Conservation (phyloP, 2,797 vertebrate species). For the Diplodus sargus region DNA sequence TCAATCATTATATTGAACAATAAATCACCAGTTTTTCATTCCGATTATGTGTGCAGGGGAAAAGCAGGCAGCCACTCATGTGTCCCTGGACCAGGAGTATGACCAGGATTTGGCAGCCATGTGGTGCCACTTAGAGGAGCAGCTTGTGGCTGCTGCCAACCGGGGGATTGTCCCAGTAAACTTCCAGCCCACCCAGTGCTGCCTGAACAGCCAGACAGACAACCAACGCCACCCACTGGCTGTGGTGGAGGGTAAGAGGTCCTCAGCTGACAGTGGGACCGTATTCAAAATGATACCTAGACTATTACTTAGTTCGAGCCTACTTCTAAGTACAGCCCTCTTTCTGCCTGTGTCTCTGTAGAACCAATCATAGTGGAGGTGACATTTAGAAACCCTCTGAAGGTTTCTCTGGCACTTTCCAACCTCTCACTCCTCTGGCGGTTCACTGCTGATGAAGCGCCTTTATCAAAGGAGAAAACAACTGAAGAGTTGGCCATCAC, state of each 20-base stretch:
- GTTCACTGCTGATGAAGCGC: conserved; percentile 87
- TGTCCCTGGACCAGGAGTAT: conserved; percentile 97
- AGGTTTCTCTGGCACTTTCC: conserved; percentile 91
- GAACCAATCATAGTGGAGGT: conserved; percentile 96
- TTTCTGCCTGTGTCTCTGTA: conserved; percentile 57
- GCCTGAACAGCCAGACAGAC: conserved; percentile 93
- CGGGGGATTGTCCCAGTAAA: conserved; percentile 85
- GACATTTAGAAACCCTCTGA: conserved; percentile 94
- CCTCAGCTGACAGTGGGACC: not conserved
- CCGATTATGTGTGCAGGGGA: conserved; percentile 84
- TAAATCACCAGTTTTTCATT: not conserved
- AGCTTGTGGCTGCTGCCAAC: conserved; percentile 89
- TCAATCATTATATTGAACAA: not conserved
- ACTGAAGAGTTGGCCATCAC: conserved; percentile 81
- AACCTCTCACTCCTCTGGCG: conserved; percentile 94
- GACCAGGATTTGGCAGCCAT: conserved; percentile 90
- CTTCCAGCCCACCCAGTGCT: conserved; percentile 94
- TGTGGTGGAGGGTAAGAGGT: conserved; percentile 90
- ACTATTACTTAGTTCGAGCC: not conserved
- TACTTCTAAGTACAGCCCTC: not conserved
- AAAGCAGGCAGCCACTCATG: conserved; percentile 96
- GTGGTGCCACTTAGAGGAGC: conserved; percentile 95
- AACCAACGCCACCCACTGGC: conserved; percentile 93
- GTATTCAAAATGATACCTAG: not conserved
- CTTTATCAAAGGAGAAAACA: conserved; percentile 60